Evolutionary conservation across 2,113 vertebrate species (phyloP).

Genomic region (Calidris pygmaea): DNA sequence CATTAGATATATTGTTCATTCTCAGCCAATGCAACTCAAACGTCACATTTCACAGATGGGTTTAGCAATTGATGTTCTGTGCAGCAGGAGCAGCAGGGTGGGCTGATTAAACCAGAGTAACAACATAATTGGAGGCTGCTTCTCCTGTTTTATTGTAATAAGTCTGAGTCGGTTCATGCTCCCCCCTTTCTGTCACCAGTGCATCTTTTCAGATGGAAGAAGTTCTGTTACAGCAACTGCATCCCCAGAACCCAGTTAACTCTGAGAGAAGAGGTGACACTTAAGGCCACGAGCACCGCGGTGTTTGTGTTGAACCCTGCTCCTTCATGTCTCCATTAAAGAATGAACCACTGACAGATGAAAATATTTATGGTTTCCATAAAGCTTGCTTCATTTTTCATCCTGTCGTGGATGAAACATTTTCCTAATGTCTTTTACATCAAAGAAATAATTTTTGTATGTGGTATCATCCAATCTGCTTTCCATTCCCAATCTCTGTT

Average conservation of each 20-base stretch:
- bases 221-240: neutral
- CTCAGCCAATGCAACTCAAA: neutral
- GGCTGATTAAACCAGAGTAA: neutral
- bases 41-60: neutral
- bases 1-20: neutral
- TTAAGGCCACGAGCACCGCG: fast-evolving
- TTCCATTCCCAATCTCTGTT: neutral
- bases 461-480: neutral
- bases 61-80: neutral
- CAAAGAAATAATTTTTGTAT: neutral
- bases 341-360: neutral
- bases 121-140: neutral
- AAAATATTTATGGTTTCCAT: neutral
- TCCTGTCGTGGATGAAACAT: neutral
- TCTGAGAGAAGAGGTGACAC: neutral
- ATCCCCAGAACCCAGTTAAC: neutral
- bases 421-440: neutral
- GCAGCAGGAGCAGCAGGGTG: neutral
- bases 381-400: neutral
- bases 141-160: neutral
- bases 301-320: neutral
- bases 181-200: neutral
- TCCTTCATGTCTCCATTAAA: neutral
- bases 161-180: neutral
- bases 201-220: neutral